Evolutionary conservation across 2,113 vertebrate genomes (phyloP).

Genomic region (Panurus biarmicus): DNA sequence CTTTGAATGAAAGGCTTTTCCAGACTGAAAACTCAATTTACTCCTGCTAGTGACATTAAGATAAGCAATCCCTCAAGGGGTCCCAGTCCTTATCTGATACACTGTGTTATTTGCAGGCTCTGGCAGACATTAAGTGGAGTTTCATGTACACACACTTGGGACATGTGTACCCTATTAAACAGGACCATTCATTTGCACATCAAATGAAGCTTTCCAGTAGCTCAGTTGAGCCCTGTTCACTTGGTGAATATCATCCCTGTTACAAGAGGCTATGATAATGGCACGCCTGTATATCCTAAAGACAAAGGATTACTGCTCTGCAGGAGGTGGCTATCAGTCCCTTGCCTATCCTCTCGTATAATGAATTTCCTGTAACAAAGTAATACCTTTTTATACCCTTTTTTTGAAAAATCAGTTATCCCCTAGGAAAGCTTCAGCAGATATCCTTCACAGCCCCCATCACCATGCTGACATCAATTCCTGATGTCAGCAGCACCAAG

Average conservation of each 20-base stretch:
- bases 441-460: not conserved
- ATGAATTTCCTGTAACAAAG: not conserved
- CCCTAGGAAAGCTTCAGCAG: not conserved
- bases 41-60: conserved; percentile 8
- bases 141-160: not conserved
- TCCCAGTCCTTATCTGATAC: conserved; percentile 25
- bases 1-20: conserved; percentile 36
- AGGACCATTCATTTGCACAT: conserved; percentile 27
- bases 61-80: conserved; percentile 20
- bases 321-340: not conserved
- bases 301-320: not conserved
- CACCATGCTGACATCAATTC: not conserved
- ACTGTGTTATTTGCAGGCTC: not conserved
- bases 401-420: not conserved
- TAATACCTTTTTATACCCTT: not conserved
- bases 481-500: not conserved
- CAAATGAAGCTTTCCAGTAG: not conserved
- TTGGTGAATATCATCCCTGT: not conserved
- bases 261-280: not conserved
- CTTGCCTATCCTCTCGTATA: not conserved
- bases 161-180: conserved; percentile 1
- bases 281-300: not conserved
- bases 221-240: not conserved
- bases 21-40: conserved; percentile 44
- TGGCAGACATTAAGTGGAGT: conserved; percentile 6